Percentiles rank a stretch among this genome's conserved stretches.
Conservation (phyloP, 1,140 invertebrate genomes). For the Pygmarrhopalites habei region DNA sequence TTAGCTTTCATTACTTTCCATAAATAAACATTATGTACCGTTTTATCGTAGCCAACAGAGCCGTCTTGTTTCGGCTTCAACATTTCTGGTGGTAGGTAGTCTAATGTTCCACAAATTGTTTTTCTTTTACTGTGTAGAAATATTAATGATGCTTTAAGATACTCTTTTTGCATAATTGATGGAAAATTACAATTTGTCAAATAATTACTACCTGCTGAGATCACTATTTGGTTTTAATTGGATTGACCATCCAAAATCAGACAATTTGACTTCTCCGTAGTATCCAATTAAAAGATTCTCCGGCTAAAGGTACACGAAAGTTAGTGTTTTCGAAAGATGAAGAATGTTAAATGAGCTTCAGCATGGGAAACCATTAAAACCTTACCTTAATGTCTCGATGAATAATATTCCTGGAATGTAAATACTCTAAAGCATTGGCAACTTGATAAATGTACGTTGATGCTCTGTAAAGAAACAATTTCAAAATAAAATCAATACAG, state of each 20-base stretch:
- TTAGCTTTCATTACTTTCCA: too few species aligned
- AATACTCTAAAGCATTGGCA: conserved; percentile 52
- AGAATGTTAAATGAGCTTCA: too few species aligned
- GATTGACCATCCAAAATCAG: conserved; percentile 40
- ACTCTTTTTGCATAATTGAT: too few species aligned
- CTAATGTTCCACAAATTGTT: conserved; percentile 86
- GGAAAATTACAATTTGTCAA: too few species aligned
- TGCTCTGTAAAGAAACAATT: conserved; percentile 28
- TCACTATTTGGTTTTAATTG: conserved; percentile 43
- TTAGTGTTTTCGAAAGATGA: too few species aligned
- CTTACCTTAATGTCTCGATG: conserved; percentile 52
- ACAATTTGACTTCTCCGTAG: conserved; percentile 31
- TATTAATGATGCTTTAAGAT: neutral
- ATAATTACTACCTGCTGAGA: too few species aligned
- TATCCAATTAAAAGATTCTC: conserved; percentile 30
- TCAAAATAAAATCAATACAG: neutral
- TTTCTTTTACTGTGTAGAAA: conserved; percentile 51
- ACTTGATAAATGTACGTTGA: conserved; percentile 42
- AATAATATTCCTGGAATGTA: conserved; percentile 49
- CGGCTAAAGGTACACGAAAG: too few species aligned
- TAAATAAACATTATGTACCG: too few species aligned
- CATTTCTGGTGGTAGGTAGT: conserved; percentile 92
- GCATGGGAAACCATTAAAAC: too few species aligned
- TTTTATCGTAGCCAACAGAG: conserved; percentile 64
- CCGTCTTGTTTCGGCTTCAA: conserved; percentile 53